Evolutionary conservation across 1,140 invertebrate species (phyloP), one percentile per base, ranked within the genome.

Genomic region (Pachypeltis micranthus): DNA sequence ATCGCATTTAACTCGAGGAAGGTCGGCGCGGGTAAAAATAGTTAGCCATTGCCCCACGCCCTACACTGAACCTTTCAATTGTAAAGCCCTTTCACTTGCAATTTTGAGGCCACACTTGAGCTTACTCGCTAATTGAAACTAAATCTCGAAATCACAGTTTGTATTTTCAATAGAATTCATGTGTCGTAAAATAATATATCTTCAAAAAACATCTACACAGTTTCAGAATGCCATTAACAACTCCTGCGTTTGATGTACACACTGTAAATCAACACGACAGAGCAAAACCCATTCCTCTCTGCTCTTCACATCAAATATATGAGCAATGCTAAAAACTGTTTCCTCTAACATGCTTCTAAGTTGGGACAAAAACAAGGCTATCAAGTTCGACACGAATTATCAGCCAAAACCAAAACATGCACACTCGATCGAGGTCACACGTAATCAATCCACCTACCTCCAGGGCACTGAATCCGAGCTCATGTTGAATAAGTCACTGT

Each of bases 401-500:
- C n/a, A n/a, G n/a, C n/a, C n/a, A n/a, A n/a, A n/a, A n/a, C n/a
- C n/a, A n/a, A n/a, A n/a, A n/a, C n/a, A n/a, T n/a, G n/a, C n/a
- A n/a, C n/a, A n/a, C n/a, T n/a, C n/a, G n/a, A n/a, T n/a, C n/a
- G n/a, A n/a, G n/a, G n/a, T n/a, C n/a, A n/a, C n/a, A n/a, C n/a
- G n/a, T 14, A 21, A 51, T 10, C 12, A 51, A 10, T 51, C 47
- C 47, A 51, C 47, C 19, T 21, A 51, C 47, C 47, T 51, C 47
- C 47, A 51, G 12, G 47, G 47, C 47, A 51, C 47, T 14, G 47
- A 51, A 51, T 51, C 47, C 47, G 47, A 51, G 23, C 47, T 51
- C 47, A 51, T 51, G 47, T 4, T 51, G 47, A 21, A 14, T 16
- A 51, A 39, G 31, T 39, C 47, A 51, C 47, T 51, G 19, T 51